Base-by-base conservation (phyloP, 2,888 invertebrate genomes). In the Cerastoderma edule region DNA sequence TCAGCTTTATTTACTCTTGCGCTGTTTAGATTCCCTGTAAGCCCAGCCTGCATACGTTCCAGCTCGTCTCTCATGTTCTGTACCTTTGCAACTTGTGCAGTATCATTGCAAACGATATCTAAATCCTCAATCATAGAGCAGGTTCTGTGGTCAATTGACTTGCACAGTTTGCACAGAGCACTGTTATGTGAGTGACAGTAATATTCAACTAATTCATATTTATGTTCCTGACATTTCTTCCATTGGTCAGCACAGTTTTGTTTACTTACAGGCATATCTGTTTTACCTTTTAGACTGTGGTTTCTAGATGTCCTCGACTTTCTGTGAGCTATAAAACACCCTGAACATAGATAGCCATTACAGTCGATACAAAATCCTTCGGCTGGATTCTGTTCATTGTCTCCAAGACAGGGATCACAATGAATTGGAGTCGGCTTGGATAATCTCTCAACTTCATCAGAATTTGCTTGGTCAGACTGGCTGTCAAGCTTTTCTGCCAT, bases 321-420 rank as follows among this genome's bases (percentile, higher is more conserved):
- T 30, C 22, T 35, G 27, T 68, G 68, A 4, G n/a, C 8, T 28
- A 44, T 57, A 32, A 30, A 57, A 44, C 68, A 68, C 10, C 57
- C 28, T 22, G n/a, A 39, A 68, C 68, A 68, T 27, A 68, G 22
- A 44, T 68, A 67, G 6, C 56, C 67, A 19, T 33, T 19, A 54
- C 67, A 67, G 39, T 67, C 67, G 13, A 67, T 56, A 68, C 68
- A 68, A 24, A 68, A 68, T 28, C 68, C 68, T 10, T 19, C 44
- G 8, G 44, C 68, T 35, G 35, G 30, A n/a, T 57, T n/a, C 27
- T 68, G 28, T 22, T 54, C 39, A 10, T 56, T 44, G n/a, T 28
- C 69, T 32, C 39, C 32, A 13, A 10, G 30, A 44, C 60, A 60
- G 2, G 50, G 60, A 33, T 54, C 63, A 67, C 60, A 50, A n/a